Percentiles rank a stretch among this genome's conserved stretches.
Evolutionary conservation across 2,797 vertebrate species (phyloP).

Genomic region (Bradypus variegatus): DNA sequence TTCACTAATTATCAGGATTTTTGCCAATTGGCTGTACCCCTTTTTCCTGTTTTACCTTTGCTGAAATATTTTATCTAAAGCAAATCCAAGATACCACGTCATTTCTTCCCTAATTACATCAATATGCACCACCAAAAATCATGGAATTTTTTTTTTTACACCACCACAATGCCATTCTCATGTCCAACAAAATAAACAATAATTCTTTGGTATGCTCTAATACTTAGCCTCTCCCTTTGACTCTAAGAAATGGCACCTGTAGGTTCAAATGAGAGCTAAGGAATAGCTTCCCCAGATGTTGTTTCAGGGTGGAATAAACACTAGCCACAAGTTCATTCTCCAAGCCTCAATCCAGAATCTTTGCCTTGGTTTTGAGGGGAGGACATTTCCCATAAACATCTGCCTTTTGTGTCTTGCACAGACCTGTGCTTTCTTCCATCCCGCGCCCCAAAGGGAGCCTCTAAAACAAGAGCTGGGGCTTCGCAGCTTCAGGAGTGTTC

Average conservation of each 20-base stretch:
- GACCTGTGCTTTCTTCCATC: neutral
- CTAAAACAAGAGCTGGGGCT: neutral
- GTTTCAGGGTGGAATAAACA: neutral
- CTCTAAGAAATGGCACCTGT: neutral
- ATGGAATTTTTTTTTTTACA: neutral
- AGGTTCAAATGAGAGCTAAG: neutral
- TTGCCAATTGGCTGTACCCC: neutral
- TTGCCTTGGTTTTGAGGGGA: neutral
- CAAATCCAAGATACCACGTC: neutral
- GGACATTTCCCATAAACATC: neutral
- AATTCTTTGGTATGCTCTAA: neutral
- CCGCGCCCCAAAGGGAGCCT: neutral
- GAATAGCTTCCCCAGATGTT: neutral
- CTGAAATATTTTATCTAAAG: constrained; percentile 39
- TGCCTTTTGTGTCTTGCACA: neutral
- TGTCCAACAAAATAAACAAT: neutral
- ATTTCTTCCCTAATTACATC: neutral
- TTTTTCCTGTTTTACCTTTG: neutral
- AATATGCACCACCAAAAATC: neutral
- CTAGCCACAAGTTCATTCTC: neutral
- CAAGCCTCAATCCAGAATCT: neutral
- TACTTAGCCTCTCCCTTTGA: neutral
- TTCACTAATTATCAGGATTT: neutral
- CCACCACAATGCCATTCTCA: neutral
- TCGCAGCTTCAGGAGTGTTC: neutral